These are phyloP conservation scores for Alloscopus bannaensis DNA, from an alignment of 2,888 invertebrate species.

Conservation along the genomic window DNA sequence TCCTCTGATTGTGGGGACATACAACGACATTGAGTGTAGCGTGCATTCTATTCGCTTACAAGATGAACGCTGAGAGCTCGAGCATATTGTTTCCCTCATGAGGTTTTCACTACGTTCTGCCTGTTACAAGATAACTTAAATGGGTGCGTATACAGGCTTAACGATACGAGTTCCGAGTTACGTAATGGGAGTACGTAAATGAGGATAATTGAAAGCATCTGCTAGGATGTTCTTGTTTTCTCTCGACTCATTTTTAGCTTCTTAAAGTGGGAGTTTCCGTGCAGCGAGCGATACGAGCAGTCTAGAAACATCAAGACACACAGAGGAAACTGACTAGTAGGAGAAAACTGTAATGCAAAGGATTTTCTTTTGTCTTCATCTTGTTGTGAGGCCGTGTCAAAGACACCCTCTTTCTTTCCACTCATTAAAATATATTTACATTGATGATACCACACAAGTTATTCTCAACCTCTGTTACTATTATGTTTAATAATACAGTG, in stretches of 20 bases:
- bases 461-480: too few relatives aligned
- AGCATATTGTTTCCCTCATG: constrained; percentile 21
- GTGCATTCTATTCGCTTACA: too few relatives aligned
- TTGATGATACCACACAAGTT: too few relatives aligned
- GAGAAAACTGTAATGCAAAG: constrained; percentile 42
- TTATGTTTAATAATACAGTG: too few relatives aligned
- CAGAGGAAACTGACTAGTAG: constrained; percentile 31
- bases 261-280: constrained; percentile 42
- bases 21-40: background rate
- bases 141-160: background rate
- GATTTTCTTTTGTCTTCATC: constrained; percentile 21
- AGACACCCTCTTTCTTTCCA: background rate
- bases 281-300: constrained; percentile 33
- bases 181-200: constrained; percentile 39
- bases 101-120: background rate
- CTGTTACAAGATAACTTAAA: background rate
- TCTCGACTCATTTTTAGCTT: constrained; percentile 30
- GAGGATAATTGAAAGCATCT: constrained; percentile 57
- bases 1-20: background rate
- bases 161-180: constrained; percentile 24
- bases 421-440: constrained; percentile 5
- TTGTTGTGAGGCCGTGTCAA: too few relatives aligned
- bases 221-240: constrained; percentile 35
- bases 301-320: constrained; percentile 1
- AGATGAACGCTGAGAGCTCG: background rate